A percentile compares a stretch with the other conserved stretches of the same genome.
Conservation (phyloP, 2,113 vertebrate species). For the Tragelaphus strepsiceros region DNA sequence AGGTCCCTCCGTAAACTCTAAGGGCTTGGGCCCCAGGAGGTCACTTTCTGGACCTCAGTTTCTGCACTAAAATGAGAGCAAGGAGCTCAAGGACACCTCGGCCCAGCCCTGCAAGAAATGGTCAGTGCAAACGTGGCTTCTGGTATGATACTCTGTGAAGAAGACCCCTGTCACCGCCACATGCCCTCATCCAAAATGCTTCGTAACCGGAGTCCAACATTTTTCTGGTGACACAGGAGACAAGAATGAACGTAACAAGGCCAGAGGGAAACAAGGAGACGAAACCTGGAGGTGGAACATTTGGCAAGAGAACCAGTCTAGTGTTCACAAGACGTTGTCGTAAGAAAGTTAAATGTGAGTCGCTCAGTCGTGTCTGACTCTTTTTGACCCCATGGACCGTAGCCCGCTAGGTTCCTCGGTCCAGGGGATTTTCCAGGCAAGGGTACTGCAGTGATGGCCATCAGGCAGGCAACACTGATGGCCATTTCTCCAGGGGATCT, state of each 20-base stretch:
- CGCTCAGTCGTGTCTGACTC: not conserved
- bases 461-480: not conserved
- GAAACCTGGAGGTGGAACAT: not conserved
- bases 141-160: rapidly evolving
- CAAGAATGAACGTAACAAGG: not conserved
- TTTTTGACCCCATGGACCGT: not conserved
- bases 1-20: not conserved
- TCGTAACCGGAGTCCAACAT: rapidly evolving
- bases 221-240: not conserved
- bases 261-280: not conserved
- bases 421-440: not conserved
- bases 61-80: not conserved
- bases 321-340: not conserved
- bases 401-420: not conserved
- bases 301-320: not conserved
- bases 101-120: not conserved
- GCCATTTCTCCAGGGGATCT: not conserved
- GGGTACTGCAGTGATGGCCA: not conserved
- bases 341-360: not conserved
- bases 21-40: not conserved
- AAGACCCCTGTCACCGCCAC: rapidly evolving
- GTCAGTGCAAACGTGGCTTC: rapidly evolving
- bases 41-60: not conserved
- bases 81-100: not conserved
- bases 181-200: not conserved